These are phyloP conservation scores for Epicauta chinensis DNA, from an alignment of 1,140 invertebrate species.

Conservation along the genomic window DNA sequence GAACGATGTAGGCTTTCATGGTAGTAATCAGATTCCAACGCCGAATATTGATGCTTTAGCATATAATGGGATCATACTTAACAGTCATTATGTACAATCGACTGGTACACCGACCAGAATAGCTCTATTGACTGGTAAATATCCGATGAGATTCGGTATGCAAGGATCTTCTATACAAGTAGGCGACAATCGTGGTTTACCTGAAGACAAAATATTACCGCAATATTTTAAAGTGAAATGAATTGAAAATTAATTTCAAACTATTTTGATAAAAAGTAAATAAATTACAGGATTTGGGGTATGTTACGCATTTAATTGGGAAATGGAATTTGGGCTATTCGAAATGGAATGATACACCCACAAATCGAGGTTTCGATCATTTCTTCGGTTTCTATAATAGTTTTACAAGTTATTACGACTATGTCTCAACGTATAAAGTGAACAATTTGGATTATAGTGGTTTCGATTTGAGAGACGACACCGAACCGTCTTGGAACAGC, in stretches of 20 bases:
- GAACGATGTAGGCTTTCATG: constrained; percentile 71
- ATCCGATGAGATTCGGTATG: constrained; percentile 60
- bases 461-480: constrained; percentile 57
- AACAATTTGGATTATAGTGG: constrained; percentile 53
- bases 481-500: constrained; percentile 52
- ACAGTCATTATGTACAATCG: constrained; percentile 58
- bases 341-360: constrained; percentile 54
- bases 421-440: constrained; percentile 48
- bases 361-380: constrained; percentile 57
- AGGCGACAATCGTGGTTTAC: constrained; percentile 47
- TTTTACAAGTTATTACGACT: constrained; percentile 58
- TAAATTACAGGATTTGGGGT: constrained; percentile 53
- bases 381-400: constrained; percentile 61
- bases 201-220: constrained; percentile 60
- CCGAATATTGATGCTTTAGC: constrained; percentile 63
- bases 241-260: not conserved
- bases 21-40: constrained; percentile 60
- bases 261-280: constrained; percentile 1
- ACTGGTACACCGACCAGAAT: constrained; percentile 58
- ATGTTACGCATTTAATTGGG: constrained; percentile 59
- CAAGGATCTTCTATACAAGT: constrained; percentile 50
- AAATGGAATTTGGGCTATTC: constrained; percentile 67
- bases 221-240: constrained; percentile 59
- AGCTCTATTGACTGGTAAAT: constrained; percentile 61
- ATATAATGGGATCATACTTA: constrained; percentile 58